phyloP scores from a whole-genome alignment of 1,140 invertebrate genomes.

The Drosophila grimshawi region DNA sequence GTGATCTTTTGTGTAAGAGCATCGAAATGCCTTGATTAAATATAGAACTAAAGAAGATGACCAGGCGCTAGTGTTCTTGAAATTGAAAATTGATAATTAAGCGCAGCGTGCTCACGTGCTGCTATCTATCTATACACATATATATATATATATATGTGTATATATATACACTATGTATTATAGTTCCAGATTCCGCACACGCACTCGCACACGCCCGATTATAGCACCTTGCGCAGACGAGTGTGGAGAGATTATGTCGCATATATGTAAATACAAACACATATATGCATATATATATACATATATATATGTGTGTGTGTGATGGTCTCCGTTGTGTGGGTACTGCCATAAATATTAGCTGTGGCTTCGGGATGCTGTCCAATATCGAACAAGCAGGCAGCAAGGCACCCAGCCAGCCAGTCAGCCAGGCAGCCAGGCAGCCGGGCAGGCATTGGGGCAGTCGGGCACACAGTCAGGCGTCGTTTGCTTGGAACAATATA shows the following conservation, averaged over 20 bases:
- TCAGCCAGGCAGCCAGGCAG: constrained; percentile 18
- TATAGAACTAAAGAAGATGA: background rate
- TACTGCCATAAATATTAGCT: constrained; percentile 39
- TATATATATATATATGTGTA: background rate
- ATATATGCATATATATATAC: background rate
- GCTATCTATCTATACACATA: constrained; percentile 9
- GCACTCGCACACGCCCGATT: constrained; percentile 40
- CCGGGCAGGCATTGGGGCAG: background rate
- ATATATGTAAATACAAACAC: constrained; percentile 9
- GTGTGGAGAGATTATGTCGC: constrained; percentile 65
- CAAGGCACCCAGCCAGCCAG: background rate
- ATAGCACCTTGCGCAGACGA: constrained; percentile 58
- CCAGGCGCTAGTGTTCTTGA: constrained; percentile 57
- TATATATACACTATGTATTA: background rate
- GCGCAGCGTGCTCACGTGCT: constrained; percentile 61
- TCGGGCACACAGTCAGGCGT: constrained; percentile 27
- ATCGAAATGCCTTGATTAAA: too few relatives aligned
- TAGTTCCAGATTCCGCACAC: constrained; percentile 46
- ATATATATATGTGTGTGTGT: constrained; percentile 2
- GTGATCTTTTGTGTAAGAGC: too few relatives aligned
- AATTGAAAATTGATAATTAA: constrained; percentile 66
- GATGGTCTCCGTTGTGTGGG: constrained; percentile 19
- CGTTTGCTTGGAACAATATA: constrained; percentile 59
- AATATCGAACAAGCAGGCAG: background rate
- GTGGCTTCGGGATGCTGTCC: constrained; percentile 13